A percentile compares a stretch with the other conserved stretches of the same genome.
phyloP scores from a whole-genome alignment of 2,113 vertebrate genomes.

The Pungitius pungitius region DNA sequence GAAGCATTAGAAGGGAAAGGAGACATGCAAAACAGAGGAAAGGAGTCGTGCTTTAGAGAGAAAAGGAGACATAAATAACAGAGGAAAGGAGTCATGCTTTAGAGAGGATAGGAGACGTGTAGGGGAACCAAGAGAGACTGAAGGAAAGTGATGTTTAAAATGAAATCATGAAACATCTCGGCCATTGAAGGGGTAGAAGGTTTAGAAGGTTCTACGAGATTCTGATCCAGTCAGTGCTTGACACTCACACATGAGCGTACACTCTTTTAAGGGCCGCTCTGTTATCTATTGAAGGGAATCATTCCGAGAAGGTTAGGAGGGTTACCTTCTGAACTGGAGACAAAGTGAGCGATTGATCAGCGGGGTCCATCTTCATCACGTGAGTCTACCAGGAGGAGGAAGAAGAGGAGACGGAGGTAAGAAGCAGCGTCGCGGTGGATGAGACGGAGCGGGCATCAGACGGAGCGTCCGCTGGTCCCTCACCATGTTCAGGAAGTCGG shows the following conservation, averaged over 20 bases:
- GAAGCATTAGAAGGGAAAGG: neutral
- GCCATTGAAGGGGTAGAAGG: no score
- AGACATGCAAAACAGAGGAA: constrained; percentile 35
- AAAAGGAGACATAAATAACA: neutral
- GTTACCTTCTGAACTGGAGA: constrained; percentile 81
- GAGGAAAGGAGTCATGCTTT: no score
- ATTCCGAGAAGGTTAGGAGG: neutral
- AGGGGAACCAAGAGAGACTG: no score
- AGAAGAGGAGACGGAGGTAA: neutral
- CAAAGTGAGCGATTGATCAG: constrained; percentile 66
- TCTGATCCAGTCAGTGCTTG: no score
- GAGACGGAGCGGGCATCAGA: neutral
- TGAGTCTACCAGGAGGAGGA: constrained; percentile 72
- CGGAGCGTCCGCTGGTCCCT: constrained; percentile 24
- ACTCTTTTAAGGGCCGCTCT: no score
- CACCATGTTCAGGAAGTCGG: constrained; percentile 91
- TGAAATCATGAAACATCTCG: no score
- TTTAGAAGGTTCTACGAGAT: no score
- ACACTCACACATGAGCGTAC: no score
- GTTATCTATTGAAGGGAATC: neutral
- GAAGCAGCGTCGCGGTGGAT: neutral
- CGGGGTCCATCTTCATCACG: constrained; percentile 75
- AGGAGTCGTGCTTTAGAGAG: constrained; percentile 37
- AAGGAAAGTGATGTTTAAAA: no score
- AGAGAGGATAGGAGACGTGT: no score